Evolutionary conservation across 2,888 invertebrate species (phyloP), one percentile per base, ranked within the genome.

Genomic region (Druceiella hillmani): DNA sequence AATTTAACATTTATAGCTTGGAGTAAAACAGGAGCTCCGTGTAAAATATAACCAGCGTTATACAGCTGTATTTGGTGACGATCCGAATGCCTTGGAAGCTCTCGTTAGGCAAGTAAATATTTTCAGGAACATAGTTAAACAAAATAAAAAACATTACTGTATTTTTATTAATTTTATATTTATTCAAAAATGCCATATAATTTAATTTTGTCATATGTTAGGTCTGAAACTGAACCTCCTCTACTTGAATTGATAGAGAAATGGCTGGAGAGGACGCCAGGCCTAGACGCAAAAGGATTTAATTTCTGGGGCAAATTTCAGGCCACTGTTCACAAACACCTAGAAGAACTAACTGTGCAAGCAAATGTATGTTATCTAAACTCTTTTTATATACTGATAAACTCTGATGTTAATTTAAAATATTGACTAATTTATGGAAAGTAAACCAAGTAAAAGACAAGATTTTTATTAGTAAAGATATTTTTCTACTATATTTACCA

Each of bases 211-310:
- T n/a, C n/a, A n/a, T n/a, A n/a, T n/a, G n/a, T n/a, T n/a, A 78
- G 82, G 15, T 93, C 93, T 0, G 88, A 93, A 61, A 71, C 72
- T 4, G 88, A 92, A 49, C 91, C 90, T 1, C 90, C 94, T 0
- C 73, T 99, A 4, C 74, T 87, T 24, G 81, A 81, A 35, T 71
- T 98, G 15, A 86, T 99, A 14, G 87, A 95, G 61, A 74, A 84
- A 29, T 98, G 98, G 98, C 63, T 98, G 44, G 93, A 93, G 52
- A 74, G 97, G 28, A 97, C 95, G 0, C 98, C 98, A 0, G 97
- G 97, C 0, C 70, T 97, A 13, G 87, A 89, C 56, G 67, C 77
- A 1, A 71, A 78, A 34, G 89, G 87, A 2, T 95, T 94, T 56
- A 83, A 93, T 61, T 98, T 98, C 66, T 97, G 95, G 95, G 81